phyloP scores from a whole-genome alignment of 2,888 invertebrate genomes.

The Cremastinae sp. region DNA sequence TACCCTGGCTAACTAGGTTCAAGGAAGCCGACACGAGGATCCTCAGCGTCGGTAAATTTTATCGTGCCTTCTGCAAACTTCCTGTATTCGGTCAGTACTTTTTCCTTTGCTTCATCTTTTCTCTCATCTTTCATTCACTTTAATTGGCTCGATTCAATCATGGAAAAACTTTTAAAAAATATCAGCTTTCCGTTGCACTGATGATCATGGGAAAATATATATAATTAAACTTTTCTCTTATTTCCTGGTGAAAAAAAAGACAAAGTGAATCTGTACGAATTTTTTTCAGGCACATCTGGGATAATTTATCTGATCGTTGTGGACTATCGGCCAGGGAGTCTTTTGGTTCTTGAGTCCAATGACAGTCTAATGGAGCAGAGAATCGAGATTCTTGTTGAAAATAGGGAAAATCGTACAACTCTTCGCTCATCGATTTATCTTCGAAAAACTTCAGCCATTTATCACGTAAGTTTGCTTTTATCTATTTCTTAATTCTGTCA shows the following conservation, averaged over 20 bases:
- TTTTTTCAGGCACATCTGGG: slow-evolving; percentile 40
- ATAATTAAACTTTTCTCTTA: no score
- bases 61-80: slow-evolving; percentile 64
- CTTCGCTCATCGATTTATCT: slow-evolving; percentile 65
- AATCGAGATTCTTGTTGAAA: slow-evolving; percentile 65
- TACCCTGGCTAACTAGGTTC: slow-evolving; percentile 69
- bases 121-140: slow-evolving; percentile 4
- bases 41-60: slow-evolving; percentile 67
- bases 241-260: no score
- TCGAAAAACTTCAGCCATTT: slow-evolving; percentile 66
- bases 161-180: no score
- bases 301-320: slow-evolving; percentile 64
- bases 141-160: no score
- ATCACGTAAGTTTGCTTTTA: slow-evolving; percentile 68
- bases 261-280: no score
- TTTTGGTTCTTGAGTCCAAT: slow-evolving; percentile 66
- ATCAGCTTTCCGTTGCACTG: no score
- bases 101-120: slow-evolving; percentile 1
- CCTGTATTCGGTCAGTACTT: slow-evolving; percentile 66
- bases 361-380: slow-evolving; percentile 66
- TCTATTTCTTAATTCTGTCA: not conserved
- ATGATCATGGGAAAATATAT: no score
- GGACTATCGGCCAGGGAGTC: slow-evolving; percentile 66
- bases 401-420: slow-evolving; percentile 65
- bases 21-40: slow-evolving; percentile 68